Percentiles rank a stretch among this genome's conserved stretches.
phyloP scores from a whole-genome alignment of 2,797 vertebrate genomes.

The Scleropages formosus region DNA sequence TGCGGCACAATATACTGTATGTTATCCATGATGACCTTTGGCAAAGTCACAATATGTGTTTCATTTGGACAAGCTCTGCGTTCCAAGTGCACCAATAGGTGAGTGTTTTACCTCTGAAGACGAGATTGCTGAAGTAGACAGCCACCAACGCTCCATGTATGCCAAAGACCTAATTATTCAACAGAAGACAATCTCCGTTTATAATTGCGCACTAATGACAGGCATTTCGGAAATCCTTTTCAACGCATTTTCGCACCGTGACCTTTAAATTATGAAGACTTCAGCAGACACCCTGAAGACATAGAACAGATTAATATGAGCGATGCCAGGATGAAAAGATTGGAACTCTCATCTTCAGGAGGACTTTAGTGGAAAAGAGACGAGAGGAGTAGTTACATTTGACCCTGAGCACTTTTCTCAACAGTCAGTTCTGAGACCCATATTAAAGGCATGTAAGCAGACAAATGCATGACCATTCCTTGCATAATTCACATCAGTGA shows the following conservation, averaged over 20 bases:
- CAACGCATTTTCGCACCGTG: slow-evolving; percentile 7
- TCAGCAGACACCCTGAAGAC: background rate
- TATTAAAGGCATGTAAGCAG: background rate
- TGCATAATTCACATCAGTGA: background rate
- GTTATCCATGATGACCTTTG: no score
- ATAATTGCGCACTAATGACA: slow-evolving; percentile 17
- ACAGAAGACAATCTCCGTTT: background rate
- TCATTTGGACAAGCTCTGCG: no score
- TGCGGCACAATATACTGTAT: no score
- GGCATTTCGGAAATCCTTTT: slow-evolving; percentile 9
- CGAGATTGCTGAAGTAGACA: no score
- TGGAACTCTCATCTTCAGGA: background rate
- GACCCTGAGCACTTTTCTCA: background rate
- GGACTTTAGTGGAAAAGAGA: background rate
- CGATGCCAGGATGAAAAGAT: background rate
- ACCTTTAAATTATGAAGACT: slow-evolving; percentile 19
- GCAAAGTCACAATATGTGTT: no score
- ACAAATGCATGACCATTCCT: background rate
- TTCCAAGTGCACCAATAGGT: no score
- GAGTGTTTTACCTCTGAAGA: no score
- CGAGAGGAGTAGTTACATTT: background rate
- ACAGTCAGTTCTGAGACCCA: background rate
- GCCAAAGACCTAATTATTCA: background rate
- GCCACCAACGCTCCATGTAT: background rate
- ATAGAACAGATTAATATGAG: background rate